Percentiles rank a stretch among this genome's conserved stretches.
Evolutionary conservation across 2,888 invertebrate genomes (phyloP).

Genomic region (Eucriotettix oculatus): DNA sequence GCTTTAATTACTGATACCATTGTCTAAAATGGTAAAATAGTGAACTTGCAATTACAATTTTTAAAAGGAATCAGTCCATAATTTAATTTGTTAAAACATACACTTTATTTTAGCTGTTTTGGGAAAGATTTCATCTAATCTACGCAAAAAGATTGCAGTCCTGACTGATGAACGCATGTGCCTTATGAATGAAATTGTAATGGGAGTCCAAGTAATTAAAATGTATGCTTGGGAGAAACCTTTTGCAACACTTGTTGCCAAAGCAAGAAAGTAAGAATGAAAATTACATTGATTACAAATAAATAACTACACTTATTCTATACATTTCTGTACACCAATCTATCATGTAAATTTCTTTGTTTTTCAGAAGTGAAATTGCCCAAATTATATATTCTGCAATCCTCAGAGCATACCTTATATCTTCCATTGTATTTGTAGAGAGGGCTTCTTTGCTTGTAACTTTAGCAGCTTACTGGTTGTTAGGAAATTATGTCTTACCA

Average conservation of each 20-base stretch:
- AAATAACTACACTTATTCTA: neutral
- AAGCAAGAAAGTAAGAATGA: slow-evolving; percentile 30
- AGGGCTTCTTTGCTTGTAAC: slow-evolving; percentile 69
- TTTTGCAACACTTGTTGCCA: slow-evolving; percentile 43
- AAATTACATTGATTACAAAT: neutral
- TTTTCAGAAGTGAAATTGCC: slow-evolving; percentile 2
- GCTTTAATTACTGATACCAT: too few relatives aligned
- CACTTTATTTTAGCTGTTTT: slow-evolving; percentile 31
- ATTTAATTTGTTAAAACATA: too few relatives aligned
- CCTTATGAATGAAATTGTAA: slow-evolving; percentile 77
- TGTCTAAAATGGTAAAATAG: too few relatives aligned
- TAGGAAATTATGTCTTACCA: slow-evolving; percentile 50
- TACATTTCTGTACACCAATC: neutral
- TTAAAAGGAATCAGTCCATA: too few relatives aligned
- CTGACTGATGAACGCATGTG: slow-evolving; percentile 72
- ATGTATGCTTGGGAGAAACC: slow-evolving; percentile 81
- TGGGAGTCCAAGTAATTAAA: slow-evolving; percentile 72
- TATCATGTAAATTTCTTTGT: neutral
- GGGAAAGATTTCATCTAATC: slow-evolving; percentile 1
- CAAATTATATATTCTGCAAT: slow-evolving; percentile 27
- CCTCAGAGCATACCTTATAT: slow-evolving; percentile 46
- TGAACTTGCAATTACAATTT: too few relatives aligned
- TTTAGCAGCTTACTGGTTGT: slow-evolving; percentile 55
- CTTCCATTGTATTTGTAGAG: slow-evolving; percentile 66
- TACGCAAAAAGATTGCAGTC: slow-evolving; percentile 29